Evolutionary conservation across 2,113 vertebrate genomes (phyloP).

Genomic region (Xiphophorus hellerii): DNA sequence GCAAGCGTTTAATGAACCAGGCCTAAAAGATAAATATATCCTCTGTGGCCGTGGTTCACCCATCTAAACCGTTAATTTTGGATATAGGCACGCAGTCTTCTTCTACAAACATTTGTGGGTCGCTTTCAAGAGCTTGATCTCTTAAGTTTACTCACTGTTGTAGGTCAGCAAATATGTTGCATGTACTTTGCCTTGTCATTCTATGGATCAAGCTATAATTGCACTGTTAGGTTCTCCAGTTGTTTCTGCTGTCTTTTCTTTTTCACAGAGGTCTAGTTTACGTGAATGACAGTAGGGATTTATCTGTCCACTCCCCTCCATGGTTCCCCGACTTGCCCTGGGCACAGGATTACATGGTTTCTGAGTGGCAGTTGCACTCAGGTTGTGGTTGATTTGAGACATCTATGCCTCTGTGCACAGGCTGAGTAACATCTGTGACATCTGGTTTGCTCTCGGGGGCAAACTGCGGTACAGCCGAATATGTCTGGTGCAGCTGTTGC

Average conservation of each 20-base stretch:
- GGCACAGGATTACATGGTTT: background rate
- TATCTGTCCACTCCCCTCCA: conserved; percentile 22
- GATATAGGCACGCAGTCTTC: background rate
- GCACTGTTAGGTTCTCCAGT: too few species aligned
- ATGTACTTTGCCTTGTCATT: too few species aligned
- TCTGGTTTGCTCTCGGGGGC: background rate
- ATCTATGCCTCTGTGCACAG: background rate
- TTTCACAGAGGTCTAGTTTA: background rate
- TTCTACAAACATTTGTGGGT: too few species aligned
- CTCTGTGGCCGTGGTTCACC: background rate
- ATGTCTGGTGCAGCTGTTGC: conserved; percentile 6
- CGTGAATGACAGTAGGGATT: background rate
- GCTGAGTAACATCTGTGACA: conserved; percentile 10
- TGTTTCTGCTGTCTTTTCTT: background rate
- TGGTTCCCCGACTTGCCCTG: background rate
- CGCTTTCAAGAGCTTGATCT: too few species aligned
- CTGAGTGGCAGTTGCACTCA: background rate
- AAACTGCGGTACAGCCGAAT: background rate
- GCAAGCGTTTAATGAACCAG: background rate
- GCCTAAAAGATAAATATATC: background rate
- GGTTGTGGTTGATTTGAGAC: background rate
- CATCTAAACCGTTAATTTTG: background rate
- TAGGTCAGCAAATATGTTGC: too few species aligned
- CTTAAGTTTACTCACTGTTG: too few species aligned
- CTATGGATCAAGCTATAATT: too few species aligned